A percentile compares a stretch with the other conserved stretches of the same genome.
Conservation (phyloP, 2,797 vertebrate genomes). For the Phalanger gymnotis region DNA sequence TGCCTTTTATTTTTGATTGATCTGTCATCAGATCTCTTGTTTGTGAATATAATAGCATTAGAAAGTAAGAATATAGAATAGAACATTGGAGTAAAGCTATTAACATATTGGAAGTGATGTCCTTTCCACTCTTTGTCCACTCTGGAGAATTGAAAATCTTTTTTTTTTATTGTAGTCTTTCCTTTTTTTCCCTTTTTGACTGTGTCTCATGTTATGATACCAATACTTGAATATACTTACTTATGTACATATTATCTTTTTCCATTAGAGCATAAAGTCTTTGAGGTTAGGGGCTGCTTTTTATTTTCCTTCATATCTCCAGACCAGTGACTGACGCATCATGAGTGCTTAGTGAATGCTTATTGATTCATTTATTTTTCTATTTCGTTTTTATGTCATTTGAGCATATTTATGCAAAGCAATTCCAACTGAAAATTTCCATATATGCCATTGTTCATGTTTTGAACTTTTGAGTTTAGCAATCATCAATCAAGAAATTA, state of each 20-base stretch:
- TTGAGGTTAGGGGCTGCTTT: neutral
- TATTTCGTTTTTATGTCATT: conserved; percentile 50
- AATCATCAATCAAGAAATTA: neutral
- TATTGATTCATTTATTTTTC: conserved; percentile 28
- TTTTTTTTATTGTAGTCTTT: no score
- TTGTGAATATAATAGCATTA: neutral
- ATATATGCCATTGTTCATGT: neutral
- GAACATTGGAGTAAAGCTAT: neutral
- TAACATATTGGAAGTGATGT: neutral
- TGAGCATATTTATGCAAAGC: conserved; percentile 17
- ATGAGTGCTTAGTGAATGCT: neutral
- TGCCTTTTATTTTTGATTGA: neutral
- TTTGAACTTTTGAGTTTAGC: conserved; percentile 27
- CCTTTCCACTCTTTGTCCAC: neutral
- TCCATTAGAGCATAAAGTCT: neutral
- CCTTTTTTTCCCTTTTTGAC: neutral
- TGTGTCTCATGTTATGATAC: neutral
- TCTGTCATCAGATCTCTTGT: neutral
- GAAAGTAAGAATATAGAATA: neutral
- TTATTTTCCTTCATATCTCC: neutral
- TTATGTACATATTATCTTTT: neutral
- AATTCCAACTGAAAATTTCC: conserved; percentile 16
- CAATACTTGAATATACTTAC: neutral
- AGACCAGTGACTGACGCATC: neutral
- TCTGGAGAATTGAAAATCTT: no score